Percentiles rank a stretch among this genome's conserved stretches.
Conservation (phyloP, 2,113 vertebrate species). For the Herpetotheres cachinnans region DNA sequence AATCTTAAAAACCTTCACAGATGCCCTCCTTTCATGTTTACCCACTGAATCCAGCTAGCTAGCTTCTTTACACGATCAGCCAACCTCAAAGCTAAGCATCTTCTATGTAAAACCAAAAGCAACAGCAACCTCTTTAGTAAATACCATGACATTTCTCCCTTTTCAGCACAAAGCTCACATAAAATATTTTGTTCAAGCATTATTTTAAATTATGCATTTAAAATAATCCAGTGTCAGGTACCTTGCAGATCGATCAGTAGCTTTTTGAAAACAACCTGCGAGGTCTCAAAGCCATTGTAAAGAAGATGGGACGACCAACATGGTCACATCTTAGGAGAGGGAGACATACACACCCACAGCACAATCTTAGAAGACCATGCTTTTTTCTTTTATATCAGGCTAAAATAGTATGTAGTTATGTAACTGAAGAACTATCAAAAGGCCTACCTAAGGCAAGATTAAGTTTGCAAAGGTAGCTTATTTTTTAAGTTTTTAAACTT, state of each 20-base stretch:
- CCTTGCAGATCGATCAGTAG: background rate
- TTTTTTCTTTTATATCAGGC: background rate
- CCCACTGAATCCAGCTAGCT: background rate
- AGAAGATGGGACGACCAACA: fast-evolving
- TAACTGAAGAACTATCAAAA: background rate
- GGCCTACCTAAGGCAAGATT: background rate
- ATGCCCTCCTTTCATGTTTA: background rate
- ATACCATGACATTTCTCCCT: background rate
- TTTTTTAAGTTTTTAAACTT: background rate
- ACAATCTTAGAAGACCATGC: fast-evolving
- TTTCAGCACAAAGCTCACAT: background rate
- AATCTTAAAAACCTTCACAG: background rate
- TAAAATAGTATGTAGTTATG: background rate
- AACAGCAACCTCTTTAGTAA: background rate
- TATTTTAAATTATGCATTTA: background rate
- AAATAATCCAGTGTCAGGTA: background rate
- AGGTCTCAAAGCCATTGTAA: background rate
- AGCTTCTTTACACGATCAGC: background rate
- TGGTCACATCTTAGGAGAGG: background rate
- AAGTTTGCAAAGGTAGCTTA: background rate
- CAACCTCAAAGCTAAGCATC: background rate
- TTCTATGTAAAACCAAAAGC: background rate
- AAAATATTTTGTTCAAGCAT: background rate
- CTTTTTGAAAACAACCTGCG: background rate
- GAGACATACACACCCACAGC: fast-evolving